Evolutionary conservation across 2,797 vertebrate species (phyloP).

Genomic region (Chelonia mydas): DNA sequence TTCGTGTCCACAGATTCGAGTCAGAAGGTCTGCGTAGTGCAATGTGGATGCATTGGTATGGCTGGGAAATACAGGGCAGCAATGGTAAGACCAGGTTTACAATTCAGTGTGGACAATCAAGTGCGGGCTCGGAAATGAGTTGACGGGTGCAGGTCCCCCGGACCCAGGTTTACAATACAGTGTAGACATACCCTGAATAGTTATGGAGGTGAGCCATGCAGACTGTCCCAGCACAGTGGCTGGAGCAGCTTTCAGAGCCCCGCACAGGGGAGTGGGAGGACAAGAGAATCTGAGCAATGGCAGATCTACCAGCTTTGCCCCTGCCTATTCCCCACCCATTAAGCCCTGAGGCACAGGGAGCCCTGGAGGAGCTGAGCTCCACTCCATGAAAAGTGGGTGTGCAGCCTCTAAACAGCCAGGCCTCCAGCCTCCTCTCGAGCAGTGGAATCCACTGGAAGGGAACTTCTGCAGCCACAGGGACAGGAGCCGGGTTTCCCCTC

Average conservation of each 20-base stretch:
- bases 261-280: neutral
- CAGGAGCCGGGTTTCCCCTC: neutral
- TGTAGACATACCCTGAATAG: neutral
- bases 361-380: neutral
- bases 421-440: neutral
- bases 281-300: neutral
- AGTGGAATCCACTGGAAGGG: neutral
- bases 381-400: neutral
- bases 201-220: constrained; percentile 35
- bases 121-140: no score
- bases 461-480: neutral
- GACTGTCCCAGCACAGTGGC: neutral
- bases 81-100: no score
- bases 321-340: no score
- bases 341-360: neutral
- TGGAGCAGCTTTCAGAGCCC: neutral
- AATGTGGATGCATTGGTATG: no score
- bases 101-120: no score
- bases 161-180: no score
- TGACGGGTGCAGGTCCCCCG: no score
- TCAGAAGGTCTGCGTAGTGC: no score
- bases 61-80: no score
- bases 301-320: neutral
- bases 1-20: no score
- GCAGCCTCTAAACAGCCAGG: neutral